Percentiles rank a stretch among this genome's conserved stretches.
phyloP scores from a whole-genome alignment of 2,797 vertebrate genomes.

The Danio tinwini region DNA sequence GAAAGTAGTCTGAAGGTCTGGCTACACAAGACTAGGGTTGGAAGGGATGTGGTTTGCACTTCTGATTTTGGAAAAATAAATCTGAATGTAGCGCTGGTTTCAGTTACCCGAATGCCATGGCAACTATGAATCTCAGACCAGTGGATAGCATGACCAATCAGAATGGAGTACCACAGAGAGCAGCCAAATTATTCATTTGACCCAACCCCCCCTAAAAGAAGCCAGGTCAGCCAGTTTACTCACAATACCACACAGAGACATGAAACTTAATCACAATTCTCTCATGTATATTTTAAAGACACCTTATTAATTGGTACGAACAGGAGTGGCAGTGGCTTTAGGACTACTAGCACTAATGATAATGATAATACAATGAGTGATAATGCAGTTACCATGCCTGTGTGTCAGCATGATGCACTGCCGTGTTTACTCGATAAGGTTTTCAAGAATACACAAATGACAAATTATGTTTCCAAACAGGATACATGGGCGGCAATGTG shows the following conservation, averaged over 20 bases:
- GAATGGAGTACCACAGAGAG: not conserved
- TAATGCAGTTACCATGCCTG: conserved; percentile 27
- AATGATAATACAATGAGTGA: conserved; percentile 31
- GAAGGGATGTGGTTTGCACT: not conserved
- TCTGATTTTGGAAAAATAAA: not conserved
- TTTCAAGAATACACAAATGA: conserved; percentile 37
- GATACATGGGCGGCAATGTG: conserved; percentile 22
- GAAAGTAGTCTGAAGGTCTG: too few species aligned
- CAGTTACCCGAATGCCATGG: not conserved
- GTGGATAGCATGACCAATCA: not conserved
- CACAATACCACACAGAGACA: not conserved
- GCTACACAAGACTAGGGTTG: too few species aligned
- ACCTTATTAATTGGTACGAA: conserved; percentile 1
- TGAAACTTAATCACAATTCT: not conserved
- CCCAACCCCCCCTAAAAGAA: not conserved
- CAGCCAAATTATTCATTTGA: not conserved
- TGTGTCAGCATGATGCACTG: conserved; percentile 29
- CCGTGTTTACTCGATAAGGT: conserved; percentile 36
- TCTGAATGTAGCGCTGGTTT: not conserved
- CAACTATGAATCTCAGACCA: not conserved
- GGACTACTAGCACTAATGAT: conserved; percentile 9
- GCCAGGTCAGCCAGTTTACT: not conserved
- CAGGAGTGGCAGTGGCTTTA: conserved; percentile 8
- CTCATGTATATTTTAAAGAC: conserved; percentile 4
- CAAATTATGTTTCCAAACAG: conserved; percentile 39